Evolutionary conservation across 2,888 invertebrate genomes (phyloP).

Genomic region (Caenorhabditis doughertyi): DNA sequence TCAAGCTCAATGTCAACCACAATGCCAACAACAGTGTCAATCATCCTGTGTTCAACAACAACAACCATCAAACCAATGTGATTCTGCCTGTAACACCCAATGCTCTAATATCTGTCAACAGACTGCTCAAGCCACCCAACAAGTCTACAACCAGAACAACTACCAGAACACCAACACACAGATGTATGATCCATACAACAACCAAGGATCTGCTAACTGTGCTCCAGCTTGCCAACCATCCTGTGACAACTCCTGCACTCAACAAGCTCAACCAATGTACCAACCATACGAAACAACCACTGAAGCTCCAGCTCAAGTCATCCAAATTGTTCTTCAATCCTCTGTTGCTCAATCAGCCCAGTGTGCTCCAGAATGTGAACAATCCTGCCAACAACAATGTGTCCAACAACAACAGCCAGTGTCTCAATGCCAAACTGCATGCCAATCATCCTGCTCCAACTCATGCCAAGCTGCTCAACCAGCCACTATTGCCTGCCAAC

Average conservation of each 20-base stretch:
- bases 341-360: constrained; percentile 69
- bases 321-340: constrained; percentile 64
- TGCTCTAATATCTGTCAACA: constrained; percentile 66
- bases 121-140: constrained; percentile 58
- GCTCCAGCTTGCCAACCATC: constrained; percentile 66
- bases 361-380: constrained; percentile 72
- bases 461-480: constrained; percentile 70
- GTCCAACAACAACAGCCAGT: constrained; percentile 71
- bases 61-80: constrained; percentile 67
- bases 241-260: constrained; percentile 62
- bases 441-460: constrained; percentile 66
- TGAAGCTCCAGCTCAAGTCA: constrained; percentile 55
- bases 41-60: constrained; percentile 68
- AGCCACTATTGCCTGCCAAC: constrained; percentile 65
- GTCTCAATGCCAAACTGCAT: constrained; percentile 69
- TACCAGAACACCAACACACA: constrained; percentile 32
- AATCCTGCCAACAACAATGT: constrained; percentile 71
- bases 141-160: constrained; percentile 37
- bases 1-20: constrained; percentile 67
- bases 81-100: constrained; percentile 62
- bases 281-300: constrained; percentile 58
- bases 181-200: constrained; percentile 53
- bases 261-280: constrained; percentile 61
- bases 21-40: constrained; percentile 71
- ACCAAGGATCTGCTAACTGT: constrained; percentile 46